Base-by-base conservation (phyloP, 2,797 vertebrate species). In the Glyptemys insculpta region DNA sequence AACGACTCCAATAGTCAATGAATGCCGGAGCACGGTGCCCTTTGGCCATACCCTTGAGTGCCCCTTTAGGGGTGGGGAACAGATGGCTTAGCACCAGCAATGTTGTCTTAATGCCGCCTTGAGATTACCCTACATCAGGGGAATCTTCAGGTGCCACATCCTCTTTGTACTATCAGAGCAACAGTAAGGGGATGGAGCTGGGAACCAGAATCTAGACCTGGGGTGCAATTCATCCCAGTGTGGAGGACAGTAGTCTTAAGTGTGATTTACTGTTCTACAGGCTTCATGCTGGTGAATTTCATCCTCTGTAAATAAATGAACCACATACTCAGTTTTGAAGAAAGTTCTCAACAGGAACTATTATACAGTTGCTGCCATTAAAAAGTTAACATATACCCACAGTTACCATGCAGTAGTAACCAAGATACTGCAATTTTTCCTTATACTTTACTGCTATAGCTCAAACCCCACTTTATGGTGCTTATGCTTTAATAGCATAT, bases 401-500 rank as follows among this genome's bases (percentile, higher is more conserved):
- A 11, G 16, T 82, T 86, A 86, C n/a, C 78, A 91, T 23, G 29
- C 25, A 87, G 41, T 25, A 68, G 50, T 54, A 81, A 80, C 34
- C 68, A 50, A 93, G n/a, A 86, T 86, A 65, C 25, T 92, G 2
- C 59, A 84, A 94, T 93, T 91, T 81, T 87, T 68, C 21, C 11
- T n/a, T 3, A 0, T 86, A 92, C 91, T 88, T 86, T 86, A 81
- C 14, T 23, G n/a, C 10, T 65, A 56, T 16, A 41, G 82, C 37
- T 91, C 68, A 79, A 89, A 53, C 83, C 31, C 3, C 74, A 31
- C 89, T 80, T 54, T 37, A 87, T 10, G 50, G 54, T 84, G 91
- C 56, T 47, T 44, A 90, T 65, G 31, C 89, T 37, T 88, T 89
- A 86, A 56, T 56, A 8, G 3, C 68, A 79, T 37, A 81, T 93